phyloP scores from a whole-genome alignment of 2,888 invertebrate species.

The Trichogramma dendrolimi region DNA sequence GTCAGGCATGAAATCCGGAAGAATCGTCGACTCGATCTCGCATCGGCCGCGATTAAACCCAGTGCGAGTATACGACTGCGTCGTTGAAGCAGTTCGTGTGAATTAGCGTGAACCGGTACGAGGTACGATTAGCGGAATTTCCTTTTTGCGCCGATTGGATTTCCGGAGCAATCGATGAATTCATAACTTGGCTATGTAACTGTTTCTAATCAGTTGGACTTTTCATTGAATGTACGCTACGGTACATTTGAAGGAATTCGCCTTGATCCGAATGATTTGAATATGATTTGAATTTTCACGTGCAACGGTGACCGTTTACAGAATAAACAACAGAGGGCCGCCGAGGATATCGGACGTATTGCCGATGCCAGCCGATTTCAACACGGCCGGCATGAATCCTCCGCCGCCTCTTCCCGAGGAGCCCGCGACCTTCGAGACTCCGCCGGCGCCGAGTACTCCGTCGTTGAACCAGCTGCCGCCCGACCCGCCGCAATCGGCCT shows the following conservation, averaged over 20 bases:
- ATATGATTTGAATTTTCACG: not conserved
- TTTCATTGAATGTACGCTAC: no score
- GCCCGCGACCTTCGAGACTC: constrained; percentile 68
- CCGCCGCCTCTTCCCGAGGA: constrained; percentile 55
- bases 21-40: no score
- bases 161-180: no score
- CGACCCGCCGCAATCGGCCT: constrained; percentile 47
- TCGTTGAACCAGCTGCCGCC: constrained; percentile 53
- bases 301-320: constrained; percentile 22
- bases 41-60: no score
- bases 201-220: no score
- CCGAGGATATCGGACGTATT: constrained; percentile 73
- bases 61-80: no score
- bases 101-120: no score
- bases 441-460: constrained; percentile 58
- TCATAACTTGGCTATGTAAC: no score
- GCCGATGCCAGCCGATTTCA: constrained; percentile 67
- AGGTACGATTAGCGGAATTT: no score
- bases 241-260: not conserved
- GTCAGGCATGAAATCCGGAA: no score
- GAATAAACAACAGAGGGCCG: constrained; percentile 87
- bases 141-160: no score
- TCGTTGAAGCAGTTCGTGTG: no score
- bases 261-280: not conserved
- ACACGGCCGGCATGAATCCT: constrained; percentile 56